Evolutionary conservation across 2,113 vertebrate species (phyloP).

Genomic region (Ariopsis seemanni): DNA sequence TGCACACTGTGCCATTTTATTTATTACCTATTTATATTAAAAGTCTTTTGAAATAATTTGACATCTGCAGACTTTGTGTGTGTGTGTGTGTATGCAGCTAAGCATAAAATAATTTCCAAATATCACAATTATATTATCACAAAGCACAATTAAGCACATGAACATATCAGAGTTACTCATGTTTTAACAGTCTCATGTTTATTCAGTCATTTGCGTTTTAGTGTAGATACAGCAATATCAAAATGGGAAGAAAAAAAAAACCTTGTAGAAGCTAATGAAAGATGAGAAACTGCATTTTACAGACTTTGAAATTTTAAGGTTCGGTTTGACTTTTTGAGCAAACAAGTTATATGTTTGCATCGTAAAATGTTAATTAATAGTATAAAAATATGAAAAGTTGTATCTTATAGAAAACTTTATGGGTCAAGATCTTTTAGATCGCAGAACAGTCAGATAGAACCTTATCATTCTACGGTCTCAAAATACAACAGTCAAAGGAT

Average conservation of each 20-base stretch:
- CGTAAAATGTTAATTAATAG: neutral
- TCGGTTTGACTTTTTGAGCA: neutral
- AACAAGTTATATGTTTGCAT: neutral
- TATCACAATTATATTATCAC: neutral
- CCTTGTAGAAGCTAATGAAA: neutral
- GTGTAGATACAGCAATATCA: neutral
- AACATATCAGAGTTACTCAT: neutral
- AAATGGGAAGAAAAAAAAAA: neutral
- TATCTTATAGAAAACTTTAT: neutral
- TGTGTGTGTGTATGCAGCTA: neutral
- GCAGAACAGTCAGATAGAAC: neutral
- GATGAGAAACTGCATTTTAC: neutral
- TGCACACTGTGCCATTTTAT: conserved; percentile 49
- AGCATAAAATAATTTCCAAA: neutral
- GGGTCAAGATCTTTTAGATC: neutral
- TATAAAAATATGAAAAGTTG: neutral
- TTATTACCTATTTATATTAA: conserved; percentile 44
- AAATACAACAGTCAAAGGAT: neutral
- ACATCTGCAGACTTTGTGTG: neutral
- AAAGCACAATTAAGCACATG: neutral
- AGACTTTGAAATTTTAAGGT: neutral
- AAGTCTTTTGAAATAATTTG: neutral
- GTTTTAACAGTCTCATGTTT: neutral
- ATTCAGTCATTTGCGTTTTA: conserved; percentile 12
- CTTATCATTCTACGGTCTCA: neutral